Base-by-base conservation (phyloP, 2,113 vertebrate species). In the Microcebus lehilahytsara region DNA sequence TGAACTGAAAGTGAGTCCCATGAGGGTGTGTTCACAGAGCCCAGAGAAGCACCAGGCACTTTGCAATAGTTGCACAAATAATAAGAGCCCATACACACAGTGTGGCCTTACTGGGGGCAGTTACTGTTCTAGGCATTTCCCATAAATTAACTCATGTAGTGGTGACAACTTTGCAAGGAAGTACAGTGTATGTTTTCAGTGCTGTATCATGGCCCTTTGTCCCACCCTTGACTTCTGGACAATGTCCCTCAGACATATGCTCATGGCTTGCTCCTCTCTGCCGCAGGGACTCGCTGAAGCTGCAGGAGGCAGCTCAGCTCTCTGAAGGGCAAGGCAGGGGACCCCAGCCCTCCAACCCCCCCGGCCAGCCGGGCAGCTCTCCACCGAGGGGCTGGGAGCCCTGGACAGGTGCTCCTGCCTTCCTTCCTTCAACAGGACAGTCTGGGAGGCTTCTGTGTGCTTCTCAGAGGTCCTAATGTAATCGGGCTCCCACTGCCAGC, bases 401-500 rank as follows among this genome's bases (percentile, higher is more conserved):
- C 0, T 85, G 56, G 42, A 13, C 67, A 77, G 81, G 30, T 19
- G 51, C 7, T 78, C 58, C 53, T 3, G 13, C 37, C 60, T 23
- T 5, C 51, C 34, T 27, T n/a, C 51, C 62, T 78, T 49, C 22
- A 11, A 46, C 2, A 75, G 77, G 25, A 16, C 32, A 19, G 9
- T 12, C 46, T 2, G 20, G 77, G 42, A 16, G 8, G 4, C 8
- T 49, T 27, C 30, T 71, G 11, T 19, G 30, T 6, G n/a, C 9
- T 53, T 53, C 67, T 62, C 2, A 0, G 40, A 49, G 12, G 16
- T 32, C 10, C 4, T 27, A 67, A 49, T 6, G 1, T 30, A 22
- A 17, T 0, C 1, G 11, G n/a, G 22, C 1, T 42, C 7, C 37
- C 16, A 4, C 5, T 6, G 25, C 27, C 34, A 25, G 37, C 6